Percentiles rank a stretch among this genome's conserved stretches.
These are phyloP conservation scores for Drosophila carrolli DNA, from an alignment of 1,140 invertebrate genomes.

Conservation along the genomic window DNA sequence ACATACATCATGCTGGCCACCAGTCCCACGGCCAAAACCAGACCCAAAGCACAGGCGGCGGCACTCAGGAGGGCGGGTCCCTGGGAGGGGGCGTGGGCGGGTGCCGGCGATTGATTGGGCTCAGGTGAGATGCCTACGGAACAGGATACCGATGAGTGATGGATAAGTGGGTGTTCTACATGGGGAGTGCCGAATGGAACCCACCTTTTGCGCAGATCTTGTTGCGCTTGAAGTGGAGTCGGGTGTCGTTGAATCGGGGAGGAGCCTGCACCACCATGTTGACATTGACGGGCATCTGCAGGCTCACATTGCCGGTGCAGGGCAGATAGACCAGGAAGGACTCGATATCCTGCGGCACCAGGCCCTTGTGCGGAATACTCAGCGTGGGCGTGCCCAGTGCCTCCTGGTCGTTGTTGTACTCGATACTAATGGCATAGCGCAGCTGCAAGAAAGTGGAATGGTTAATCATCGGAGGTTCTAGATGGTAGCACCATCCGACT, in stretches of 20 bases:
- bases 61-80: constrained; percentile 85
- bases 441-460: constrained; percentile 85
- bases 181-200: neutral
- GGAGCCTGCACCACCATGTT: constrained; percentile 91
- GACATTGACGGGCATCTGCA: constrained; percentile 90
- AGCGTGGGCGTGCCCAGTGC: constrained; percentile 91
- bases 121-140: constrained; percentile 76
- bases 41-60: constrained; percentile 91
- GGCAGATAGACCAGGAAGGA: constrained; percentile 91
- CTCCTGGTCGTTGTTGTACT: constrained; percentile 89
- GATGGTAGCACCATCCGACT: constrained; percentile 76
- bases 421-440: constrained; percentile 91
- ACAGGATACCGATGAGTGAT: constrained; percentile 20
- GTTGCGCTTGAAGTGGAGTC: constrained; percentile 92
- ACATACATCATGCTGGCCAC: constrained; percentile 91
- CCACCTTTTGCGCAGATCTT: constrained; percentile 94
- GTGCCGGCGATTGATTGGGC: constrained; percentile 81
- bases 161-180: neutral
- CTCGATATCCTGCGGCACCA: constrained; percentile 90
- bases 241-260: constrained; percentile 88
- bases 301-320: constrained; percentile 88
- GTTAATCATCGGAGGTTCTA: constrained; percentile 60
- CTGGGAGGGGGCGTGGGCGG: constrained; percentile 80
- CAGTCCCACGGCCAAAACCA: constrained; percentile 89
- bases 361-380: constrained; percentile 91